Evolutionary conservation across 2,113 vertebrate genomes (phyloP).

Genomic region (Zosterops hypoxanthus): DNA sequence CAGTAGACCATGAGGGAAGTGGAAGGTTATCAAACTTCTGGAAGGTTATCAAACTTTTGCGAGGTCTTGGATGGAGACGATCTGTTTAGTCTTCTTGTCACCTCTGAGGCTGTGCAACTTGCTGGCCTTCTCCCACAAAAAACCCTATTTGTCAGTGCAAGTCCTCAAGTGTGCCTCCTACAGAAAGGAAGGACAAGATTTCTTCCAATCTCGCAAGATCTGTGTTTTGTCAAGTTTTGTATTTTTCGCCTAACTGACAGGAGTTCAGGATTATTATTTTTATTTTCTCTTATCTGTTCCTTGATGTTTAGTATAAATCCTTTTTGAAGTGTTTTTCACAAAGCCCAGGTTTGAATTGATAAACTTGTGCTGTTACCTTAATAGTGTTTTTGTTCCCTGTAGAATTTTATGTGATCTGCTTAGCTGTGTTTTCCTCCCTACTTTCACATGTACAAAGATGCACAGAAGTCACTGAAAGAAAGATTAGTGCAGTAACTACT

Average conservation of each 20-base stretch:
- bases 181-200: not conserved
- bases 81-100: not conserved
- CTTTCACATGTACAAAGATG: not conserved
- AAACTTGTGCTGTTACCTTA: not conserved
- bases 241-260: not conserved
- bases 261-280: not conserved
- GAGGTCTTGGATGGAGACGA: not conserved
- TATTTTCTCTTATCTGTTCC: not conserved
- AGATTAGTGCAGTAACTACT: not conserved
- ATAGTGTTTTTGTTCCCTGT: not conserved
- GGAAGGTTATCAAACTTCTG: not conserved
- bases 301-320: not conserved
- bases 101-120: not conserved
- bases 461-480: not conserved
- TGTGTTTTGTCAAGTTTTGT: not conserved
- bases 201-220: not conserved
- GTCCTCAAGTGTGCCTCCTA: not conserved
- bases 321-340: not conserved
- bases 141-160: not conserved
- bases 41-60: not conserved
- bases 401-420: not conserved
- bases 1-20: accelerated
- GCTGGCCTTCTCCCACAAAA: not conserved
- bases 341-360: not conserved
- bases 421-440: not conserved